Base-by-base conservation (phyloP, 2,797 vertebrate species). In the Acanthurus tractus region DNA sequence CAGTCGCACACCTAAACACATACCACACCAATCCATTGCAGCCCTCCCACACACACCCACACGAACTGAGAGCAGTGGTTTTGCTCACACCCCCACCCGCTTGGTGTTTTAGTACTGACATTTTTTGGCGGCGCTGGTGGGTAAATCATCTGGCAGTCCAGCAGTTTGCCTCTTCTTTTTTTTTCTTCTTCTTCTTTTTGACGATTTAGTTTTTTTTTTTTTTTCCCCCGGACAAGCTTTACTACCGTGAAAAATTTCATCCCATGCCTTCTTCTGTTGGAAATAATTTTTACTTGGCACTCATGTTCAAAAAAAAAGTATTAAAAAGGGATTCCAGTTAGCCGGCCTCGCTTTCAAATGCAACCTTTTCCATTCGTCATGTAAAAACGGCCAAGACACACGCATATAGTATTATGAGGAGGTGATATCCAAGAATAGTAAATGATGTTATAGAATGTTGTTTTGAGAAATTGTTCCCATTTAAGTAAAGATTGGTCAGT, bases 201-300 rank as follows among this genome's bases (percentile, higher is more conserved):
- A 40, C 6, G 38, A 14, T 62, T 62, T 5, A 8, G 2, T 13
- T 61, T 18, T 45, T 83, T 76, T 62, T 18, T 13, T 61, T 18
- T 45, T 83, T 76, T 62, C n/a, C 34, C 71, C 45, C 52, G 46
- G 54, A 84, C 64, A 73, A 74, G 48, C 67, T 84, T 88, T 77
- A 77, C 69, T 79, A 78, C 76, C 49, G 63, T 55, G 78, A 87
- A 83, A 81, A 38, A 66, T 88, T 85, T 84, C 53, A 74, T 76
- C 65, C 55, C 52, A 53, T 76, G 46, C 34, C 34, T 63, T 80
- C 64, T 49, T 68, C 70, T 71, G 48, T 73, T 85, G 57, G 55
- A 76, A 73, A 89, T 81, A 9, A 75, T 29, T 85, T 88, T 81
- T 55, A 57, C 67, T 85, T 89, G 83, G 79, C 58, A 58, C 8